Conservation (phyloP, 1,140 invertebrate species). For the Ceratoteleas bidentatus region DNA sequence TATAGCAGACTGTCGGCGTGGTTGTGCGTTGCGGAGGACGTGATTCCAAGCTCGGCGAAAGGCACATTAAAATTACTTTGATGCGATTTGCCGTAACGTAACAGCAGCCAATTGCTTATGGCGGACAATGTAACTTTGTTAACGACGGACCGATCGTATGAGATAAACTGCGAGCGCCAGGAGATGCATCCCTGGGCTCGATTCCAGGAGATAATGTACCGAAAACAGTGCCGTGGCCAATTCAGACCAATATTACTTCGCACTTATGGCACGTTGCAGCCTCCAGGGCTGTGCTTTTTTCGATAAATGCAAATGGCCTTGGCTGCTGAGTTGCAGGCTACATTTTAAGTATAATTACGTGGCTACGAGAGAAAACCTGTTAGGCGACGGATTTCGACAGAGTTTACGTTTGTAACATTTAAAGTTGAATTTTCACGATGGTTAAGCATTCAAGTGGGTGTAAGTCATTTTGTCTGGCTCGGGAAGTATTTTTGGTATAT, state of each 20-base stretch:
- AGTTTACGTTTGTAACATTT: too few species aligned
- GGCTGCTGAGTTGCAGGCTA: too few species aligned
- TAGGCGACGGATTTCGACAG: too few species aligned
- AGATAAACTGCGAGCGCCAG: slow-evolving; percentile 2
- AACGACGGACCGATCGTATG: slow-evolving; percentile 37
- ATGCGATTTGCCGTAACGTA: slow-evolving; percentile 35
- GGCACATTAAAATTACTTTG: slow-evolving; percentile 52
- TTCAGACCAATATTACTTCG: slow-evolving; percentile 17
- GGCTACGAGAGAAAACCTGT: too few species aligned
- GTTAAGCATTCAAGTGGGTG: too few species aligned
- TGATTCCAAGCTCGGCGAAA: slow-evolving; percentile 49
- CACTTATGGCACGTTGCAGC: slow-evolving; percentile 7
- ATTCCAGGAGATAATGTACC: slow-evolving; percentile 44
- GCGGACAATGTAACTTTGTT: slow-evolving; percentile 31
- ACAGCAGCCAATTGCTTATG: slow-evolving; percentile 50
- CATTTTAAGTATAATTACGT: too few species aligned
- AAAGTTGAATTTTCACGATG: too few species aligned
- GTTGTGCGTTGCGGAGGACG: slow-evolving; percentile 25
- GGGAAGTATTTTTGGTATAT: too few species aligned
- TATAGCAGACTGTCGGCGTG: slow-evolving; percentile 30
- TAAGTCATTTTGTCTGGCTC: too few species aligned
- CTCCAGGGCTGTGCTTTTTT: neutral
- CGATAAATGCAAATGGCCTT: slow-evolving; percentile 12
- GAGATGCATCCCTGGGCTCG: slow-evolving; percentile 47
- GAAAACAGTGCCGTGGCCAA: slow-evolving; percentile 31